These are phyloP conservation scores for Macropis europaea DNA, from an alignment of 2,888 invertebrate species.

Conservation along the genomic window DNA sequence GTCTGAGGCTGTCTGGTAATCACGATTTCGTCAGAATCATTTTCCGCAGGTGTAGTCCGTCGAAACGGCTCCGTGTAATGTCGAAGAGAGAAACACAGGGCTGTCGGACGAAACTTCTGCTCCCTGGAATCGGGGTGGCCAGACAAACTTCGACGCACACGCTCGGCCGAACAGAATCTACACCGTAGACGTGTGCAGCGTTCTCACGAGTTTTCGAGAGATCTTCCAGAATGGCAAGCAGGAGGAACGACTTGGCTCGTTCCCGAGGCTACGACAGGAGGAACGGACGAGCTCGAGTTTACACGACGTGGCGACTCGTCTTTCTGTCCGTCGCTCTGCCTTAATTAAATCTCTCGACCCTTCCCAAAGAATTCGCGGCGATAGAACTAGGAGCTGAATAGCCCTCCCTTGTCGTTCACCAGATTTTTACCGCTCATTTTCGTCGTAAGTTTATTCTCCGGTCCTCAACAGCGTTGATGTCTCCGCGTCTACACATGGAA, in stretches of 20 bases:
- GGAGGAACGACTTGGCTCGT: conserved; percentile 51
- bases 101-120: conserved; percentile 40
- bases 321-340: conserved; percentile 67
- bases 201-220: conserved; percentile 60
- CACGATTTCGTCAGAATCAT: too few species aligned
- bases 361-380: conserved; percentile 57
- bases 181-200: conserved; percentile 55
- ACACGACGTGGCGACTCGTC: conserved; percentile 64
- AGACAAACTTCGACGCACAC: conserved; percentile 57
- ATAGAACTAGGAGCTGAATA: conserved; percentile 46
- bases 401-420: conserved; percentile 22
- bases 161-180: conserved; percentile 56
- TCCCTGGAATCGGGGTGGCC: conserved; percentile 35
- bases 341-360: conserved; percentile 73
- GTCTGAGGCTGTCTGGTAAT: neutral
- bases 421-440: conserved; percentile 24
- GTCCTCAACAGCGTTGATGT: too few species aligned
- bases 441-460: neutral
- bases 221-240: conserved; percentile 49
- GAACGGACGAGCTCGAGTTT: conserved; percentile 54
- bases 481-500: neutral
- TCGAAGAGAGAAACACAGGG: conserved; percentile 23
- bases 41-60: conserved; percentile 15
- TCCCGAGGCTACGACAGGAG: conserved; percentile 38
- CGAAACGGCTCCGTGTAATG: conserved; percentile 10